A percentile compares a stretch with the other conserved stretches of the same genome.
These are phyloP conservation scores for Cyclura pinguis DNA, from an alignment of 2,797 vertebrate genomes.

Conservation along the genomic window DNA sequence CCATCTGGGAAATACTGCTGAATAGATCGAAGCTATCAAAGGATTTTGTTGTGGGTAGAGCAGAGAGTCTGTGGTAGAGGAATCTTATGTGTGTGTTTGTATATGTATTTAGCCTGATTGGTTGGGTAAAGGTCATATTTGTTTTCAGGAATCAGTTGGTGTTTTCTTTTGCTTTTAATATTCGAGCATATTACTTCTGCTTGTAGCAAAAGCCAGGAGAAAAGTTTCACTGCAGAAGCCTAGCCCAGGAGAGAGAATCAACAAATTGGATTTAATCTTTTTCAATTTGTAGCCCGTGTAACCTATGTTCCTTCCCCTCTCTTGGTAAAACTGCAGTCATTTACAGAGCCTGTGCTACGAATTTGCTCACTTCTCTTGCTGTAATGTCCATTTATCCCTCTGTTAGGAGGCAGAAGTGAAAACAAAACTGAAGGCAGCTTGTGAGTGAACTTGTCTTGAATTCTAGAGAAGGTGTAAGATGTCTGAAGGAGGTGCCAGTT, in stretches of 20 bases:
- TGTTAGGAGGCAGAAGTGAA: background rate
- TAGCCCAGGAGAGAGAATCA: slow-evolving; percentile 36
- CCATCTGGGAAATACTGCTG: background rate
- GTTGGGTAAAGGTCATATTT: slow-evolving; percentile 38
- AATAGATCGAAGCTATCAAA: slow-evolving; percentile 21
- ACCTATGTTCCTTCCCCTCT: slow-evolving; percentile 32
- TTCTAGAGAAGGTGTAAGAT: slow-evolving; percentile 1
- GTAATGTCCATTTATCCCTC: slow-evolving; percentile 27
- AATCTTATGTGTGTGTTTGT: background rate
- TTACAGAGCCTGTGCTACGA: background rate
- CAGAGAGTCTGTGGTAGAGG: background rate
- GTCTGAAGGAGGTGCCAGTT: background rate
- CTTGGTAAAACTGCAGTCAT: background rate
- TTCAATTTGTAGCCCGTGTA: slow-evolving; percentile 34
- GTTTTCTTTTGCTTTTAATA: slow-evolving; percentile 44
- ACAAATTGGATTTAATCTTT: slow-evolving; percentile 54
- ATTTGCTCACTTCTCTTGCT: slow-evolving; percentile 1
- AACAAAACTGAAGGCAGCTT: slow-evolving; percentile 21
- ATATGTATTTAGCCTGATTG: slow-evolving; percentile 31
- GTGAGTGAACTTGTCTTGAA: slow-evolving; percentile 1
- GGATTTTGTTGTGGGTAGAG: slow-evolving; percentile 16
- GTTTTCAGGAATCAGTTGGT: slow-evolving; percentile 32
- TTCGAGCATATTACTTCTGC: background rate
- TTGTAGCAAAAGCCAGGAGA: slow-evolving; percentile 36
- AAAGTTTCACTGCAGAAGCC: slow-evolving; percentile 19